Conservation (phyloP, 2,113 vertebrate genomes). For the Ctenodactylus gundi region DNA sequence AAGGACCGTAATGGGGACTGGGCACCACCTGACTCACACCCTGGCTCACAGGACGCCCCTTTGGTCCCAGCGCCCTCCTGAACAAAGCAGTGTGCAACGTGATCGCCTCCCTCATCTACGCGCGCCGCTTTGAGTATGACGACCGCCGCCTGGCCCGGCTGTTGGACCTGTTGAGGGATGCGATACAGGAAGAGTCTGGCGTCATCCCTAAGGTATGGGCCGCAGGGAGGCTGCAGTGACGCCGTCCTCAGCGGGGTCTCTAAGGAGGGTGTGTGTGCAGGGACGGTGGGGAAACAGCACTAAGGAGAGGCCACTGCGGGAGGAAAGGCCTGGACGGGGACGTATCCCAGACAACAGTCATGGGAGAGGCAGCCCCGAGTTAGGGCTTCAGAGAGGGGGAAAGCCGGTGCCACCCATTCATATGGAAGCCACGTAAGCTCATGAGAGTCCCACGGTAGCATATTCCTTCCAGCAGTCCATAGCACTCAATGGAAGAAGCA, state of each 20-base stretch:
- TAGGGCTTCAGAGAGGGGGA: fast-evolving
- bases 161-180: background rate
- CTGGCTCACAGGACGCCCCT: constrained; percentile 72
- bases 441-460: background rate
- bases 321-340: fast-evolving
- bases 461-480: background rate
- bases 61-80: constrained; percentile 49
- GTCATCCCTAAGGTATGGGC: constrained; percentile 71
- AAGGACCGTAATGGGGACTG: too few species aligned
- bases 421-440: fast-evolving
- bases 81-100: constrained; percentile 78
- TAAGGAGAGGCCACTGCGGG: background rate
- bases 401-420: too few species aligned
- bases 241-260: fast-evolving
- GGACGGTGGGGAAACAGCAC: fast-evolving
- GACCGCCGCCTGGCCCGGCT: constrained; percentile 75
- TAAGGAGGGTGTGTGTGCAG: background rate
- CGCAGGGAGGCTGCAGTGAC: fast-evolving
- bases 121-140: constrained; percentile 75
- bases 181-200: background rate
- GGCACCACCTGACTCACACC: fast-evolving
- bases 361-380: fast-evolving
- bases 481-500: background rate
- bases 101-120: constrained; percentile 75
- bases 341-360: background rate